Evolutionary conservation across 2,888 invertebrate genomes (phyloP), one percentile per base, ranked within the genome.

Genomic region (Muschampia plurimacula): DNA sequence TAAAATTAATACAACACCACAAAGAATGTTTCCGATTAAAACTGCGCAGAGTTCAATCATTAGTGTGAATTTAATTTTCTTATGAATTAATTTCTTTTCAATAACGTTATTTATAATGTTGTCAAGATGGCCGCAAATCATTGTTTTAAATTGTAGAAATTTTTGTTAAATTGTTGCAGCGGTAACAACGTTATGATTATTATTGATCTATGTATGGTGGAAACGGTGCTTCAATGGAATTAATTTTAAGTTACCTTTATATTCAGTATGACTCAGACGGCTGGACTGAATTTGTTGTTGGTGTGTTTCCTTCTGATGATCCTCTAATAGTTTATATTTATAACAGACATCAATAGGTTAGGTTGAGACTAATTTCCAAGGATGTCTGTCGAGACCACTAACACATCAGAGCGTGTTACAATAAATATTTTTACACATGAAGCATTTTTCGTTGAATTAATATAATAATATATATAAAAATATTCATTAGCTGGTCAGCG

Each of bases 1-100:
- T 13, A 39, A 65, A 66, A 71, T 70, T 70, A 65, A 70, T 70
- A 70, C 65, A 59, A 66, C 55, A 55, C 22, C n/a, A 55, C 36
- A 15, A 49, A 57, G 49, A 66, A 59, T 71, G 28, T 60, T 49
- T 22, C 39, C 41, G 59, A 67, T 67, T 57, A 67, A 67, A 67
- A 62, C 22, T 63, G 4, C 12, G 41, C 15, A 44, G 41, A 63
- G 41, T 44, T 63, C 41, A 62, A 0, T 63, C 63, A 44, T 63
- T 63, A 63, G 15, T 44, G 41, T 62, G 39, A 44, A 44, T 44
- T 22, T 10, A 22, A 63, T 63, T 63, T 44, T 63, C 5, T 10
- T 41, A 12, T 44, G 15, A 44, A 63, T 63, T 63, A 44, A 63
- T 22, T 44, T 9, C 36, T 15, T 36, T 39, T 15, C 62, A 62